Base-by-base conservation (phyloP, 2,888 invertebrate species). In the Oscheius sp. region DNA sequence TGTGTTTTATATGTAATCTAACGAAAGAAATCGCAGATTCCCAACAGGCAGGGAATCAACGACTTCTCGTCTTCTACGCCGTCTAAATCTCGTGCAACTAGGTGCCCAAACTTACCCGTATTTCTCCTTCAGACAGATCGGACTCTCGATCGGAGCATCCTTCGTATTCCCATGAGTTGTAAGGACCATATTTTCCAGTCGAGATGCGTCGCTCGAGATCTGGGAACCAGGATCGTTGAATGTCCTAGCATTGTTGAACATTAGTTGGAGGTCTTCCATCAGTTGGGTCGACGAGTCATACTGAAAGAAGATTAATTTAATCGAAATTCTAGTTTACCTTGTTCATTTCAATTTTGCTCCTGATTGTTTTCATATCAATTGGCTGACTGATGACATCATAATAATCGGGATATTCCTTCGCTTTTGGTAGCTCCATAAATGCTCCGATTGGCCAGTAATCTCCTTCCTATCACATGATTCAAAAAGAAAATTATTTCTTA, bases 181-280 rank as follows among this genome's bases (percentile, higher is more conserved):
- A 1, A 56, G 22, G 41, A 76, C 67, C 22, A 69, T 57, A n/a
- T 47, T 41, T 61, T 77, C 70, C 22, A 77, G 38, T 0, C 68
- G 63, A 20, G 63, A 56, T 1, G 77, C 74, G 54, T 77, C 77
- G 32, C 47, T 65, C 66, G 94, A 95, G 77, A 98, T 95, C 12
- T 74, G 70, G 0, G 96, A 97, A 9, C 93, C 92, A 87, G 95
- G 93, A 87, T 97, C 96, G 86, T 98, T 98, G 87, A 94, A 98
- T 79, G 93, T 93, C 0, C 95, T 92, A 84, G 97, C 97, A 88
- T 98, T 98, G 68, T 91, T 91, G 87, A 98, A 97, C 95, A 98
- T 95, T n/a, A 95, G 89, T 76, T 73, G 63, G 38, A 84, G 67
- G 61, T 86, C 86, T 8, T 68, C 70, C 33, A 80, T 59, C 71